These are phyloP conservation scores for Hippoglossus hippoglossus DNA, from an alignment of 2,797 vertebrate genomes.

Conservation along the genomic window DNA sequence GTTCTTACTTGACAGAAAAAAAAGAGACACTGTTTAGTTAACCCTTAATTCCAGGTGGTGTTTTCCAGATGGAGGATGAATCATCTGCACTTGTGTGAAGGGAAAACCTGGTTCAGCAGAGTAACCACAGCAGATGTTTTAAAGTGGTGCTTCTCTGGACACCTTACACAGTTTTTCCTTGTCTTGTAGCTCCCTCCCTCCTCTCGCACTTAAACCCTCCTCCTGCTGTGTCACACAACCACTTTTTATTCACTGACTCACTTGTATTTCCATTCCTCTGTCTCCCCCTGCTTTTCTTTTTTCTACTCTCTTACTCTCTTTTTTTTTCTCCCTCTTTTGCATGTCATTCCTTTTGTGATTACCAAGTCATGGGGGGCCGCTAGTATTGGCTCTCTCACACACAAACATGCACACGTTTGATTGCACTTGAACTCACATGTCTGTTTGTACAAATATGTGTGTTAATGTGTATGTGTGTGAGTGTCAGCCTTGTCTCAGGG, in stretches of 20 bases:
- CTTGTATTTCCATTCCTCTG: slow-evolving; percentile 49
- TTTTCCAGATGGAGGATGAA: background rate
- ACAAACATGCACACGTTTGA: slow-evolving; percentile 19
- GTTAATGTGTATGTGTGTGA: slow-evolving; percentile 12
- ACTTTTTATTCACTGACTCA: slow-evolving; percentile 65
- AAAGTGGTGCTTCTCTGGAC: slow-evolving; percentile 17
- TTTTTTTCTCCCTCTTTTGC: slow-evolving; percentile 14
- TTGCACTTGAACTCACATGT: slow-evolving; percentile 23
- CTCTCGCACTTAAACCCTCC: slow-evolving; percentile 28
- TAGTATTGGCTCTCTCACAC: background rate
- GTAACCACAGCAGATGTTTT: slow-evolving; percentile 13
- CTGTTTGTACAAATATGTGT: slow-evolving; percentile 17
- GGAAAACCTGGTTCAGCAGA: slow-evolving; percentile 8
- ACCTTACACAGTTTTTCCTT: slow-evolving; percentile 56
- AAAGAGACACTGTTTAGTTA: too few relatives aligned
- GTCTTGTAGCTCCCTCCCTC: slow-evolving; percentile 3
- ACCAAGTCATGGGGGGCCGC: slow-evolving; percentile 14
- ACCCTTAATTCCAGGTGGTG: background rate
- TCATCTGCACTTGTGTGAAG: background rate
- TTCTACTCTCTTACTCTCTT: slow-evolving; percentile 26
- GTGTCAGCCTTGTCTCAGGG: slow-evolving; percentile 56
- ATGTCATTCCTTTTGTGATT: slow-evolving; percentile 55
- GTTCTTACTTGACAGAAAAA: too few relatives aligned
- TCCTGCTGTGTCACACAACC: slow-evolving; percentile 26
- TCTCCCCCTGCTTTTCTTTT: slow-evolving; percentile 27